phyloP scores from a whole-genome alignment of 2,888 invertebrate genomes.

The Gryllus longicercus region DNA sequence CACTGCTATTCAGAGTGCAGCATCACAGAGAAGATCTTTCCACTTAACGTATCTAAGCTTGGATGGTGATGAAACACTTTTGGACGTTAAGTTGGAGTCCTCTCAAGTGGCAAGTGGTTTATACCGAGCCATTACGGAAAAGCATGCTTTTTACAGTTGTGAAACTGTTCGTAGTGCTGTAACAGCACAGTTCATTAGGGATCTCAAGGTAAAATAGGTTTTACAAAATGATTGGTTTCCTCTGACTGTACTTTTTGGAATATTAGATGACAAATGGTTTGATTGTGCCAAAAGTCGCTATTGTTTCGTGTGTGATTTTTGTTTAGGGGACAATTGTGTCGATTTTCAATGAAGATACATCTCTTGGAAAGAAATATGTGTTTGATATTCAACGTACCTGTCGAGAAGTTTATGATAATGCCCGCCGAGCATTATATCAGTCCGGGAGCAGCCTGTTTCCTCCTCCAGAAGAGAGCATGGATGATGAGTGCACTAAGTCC shows the following conservation, averaged over 20 bases:
- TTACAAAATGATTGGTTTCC: background rate
- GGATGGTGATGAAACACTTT: conserved; percentile 64
- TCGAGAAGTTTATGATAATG: conserved; percentile 85
- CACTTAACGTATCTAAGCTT: conserved; percentile 69
- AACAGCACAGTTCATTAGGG: conserved; percentile 82
- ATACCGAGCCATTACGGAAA: conserved; percentile 84
- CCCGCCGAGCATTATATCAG: conserved; percentile 68
- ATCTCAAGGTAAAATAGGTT: conserved; percentile 62
- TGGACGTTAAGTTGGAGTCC: conserved; percentile 77
- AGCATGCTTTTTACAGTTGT: conserved; percentile 89
- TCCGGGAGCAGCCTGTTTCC: conserved; percentile 43
- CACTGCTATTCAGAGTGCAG: conserved; percentile 75
- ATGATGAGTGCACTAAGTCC: background rate
- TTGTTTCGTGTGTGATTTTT: conserved; percentile 22
- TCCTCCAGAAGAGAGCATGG: conserved; percentile 25
- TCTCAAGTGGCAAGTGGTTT: conserved; percentile 77
- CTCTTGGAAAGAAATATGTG: conserved; percentile 82
- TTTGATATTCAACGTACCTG: conserved; percentile 87
- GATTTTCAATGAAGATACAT: conserved; percentile 84
- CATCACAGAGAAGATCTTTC: conserved; percentile 69
- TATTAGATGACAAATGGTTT: background rate
- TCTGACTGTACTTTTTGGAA: background rate
- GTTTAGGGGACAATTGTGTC: conserved; percentile 79
- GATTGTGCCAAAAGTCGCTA: background rate
- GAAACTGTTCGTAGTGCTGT: conserved; percentile 86